phyloP scores from a whole-genome alignment of 2,888 invertebrate species.

The Drosophila meridionalis region DNA sequence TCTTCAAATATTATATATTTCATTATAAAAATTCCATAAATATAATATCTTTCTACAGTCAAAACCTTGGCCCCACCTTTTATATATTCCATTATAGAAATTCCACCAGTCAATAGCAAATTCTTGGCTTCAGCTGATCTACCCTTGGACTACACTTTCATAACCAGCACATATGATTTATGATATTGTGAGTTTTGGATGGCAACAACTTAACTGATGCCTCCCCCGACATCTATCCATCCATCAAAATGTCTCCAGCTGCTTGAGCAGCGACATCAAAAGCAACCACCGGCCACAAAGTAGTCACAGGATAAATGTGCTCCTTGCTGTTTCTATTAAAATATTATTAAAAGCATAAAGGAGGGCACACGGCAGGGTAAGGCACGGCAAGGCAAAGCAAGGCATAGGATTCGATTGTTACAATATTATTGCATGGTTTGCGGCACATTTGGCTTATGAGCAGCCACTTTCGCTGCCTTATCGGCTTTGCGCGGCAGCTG shows the following conservation, averaged over 20 bases:
- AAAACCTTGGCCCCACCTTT: too few relatives aligned
- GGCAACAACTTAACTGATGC: conserved; percentile 52
- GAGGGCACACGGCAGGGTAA: neutral
- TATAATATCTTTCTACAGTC: too few relatives aligned
- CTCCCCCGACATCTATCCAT: conserved; percentile 40
- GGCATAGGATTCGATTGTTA: conserved; percentile 50
- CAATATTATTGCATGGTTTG: conserved; percentile 64
- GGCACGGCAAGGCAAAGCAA: neutral
- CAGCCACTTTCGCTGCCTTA: conserved; percentile 46
- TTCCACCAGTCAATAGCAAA: neutral
- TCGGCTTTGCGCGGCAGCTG: conserved; percentile 53
- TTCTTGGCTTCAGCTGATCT: neutral
- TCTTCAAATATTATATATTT: too few relatives aligned
- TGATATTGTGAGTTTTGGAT: conserved; percentile 49
- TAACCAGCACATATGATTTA: conserved; percentile 58
- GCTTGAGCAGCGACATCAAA: conserved; percentile 52
- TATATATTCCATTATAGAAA: neutral
- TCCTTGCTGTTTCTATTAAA: conserved; percentile 63
- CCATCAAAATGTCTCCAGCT: conserved; percentile 60
- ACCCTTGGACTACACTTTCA: conserved; percentile 11
- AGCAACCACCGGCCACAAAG: conserved; percentile 47
- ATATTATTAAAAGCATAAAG: conserved; percentile 61
- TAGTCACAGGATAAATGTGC: conserved; percentile 30
- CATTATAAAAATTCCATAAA: too few relatives aligned
- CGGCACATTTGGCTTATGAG: conserved; percentile 53